Conservation (phyloP, 2,113 vertebrate species). For the Dicaeum eximium region DNA sequence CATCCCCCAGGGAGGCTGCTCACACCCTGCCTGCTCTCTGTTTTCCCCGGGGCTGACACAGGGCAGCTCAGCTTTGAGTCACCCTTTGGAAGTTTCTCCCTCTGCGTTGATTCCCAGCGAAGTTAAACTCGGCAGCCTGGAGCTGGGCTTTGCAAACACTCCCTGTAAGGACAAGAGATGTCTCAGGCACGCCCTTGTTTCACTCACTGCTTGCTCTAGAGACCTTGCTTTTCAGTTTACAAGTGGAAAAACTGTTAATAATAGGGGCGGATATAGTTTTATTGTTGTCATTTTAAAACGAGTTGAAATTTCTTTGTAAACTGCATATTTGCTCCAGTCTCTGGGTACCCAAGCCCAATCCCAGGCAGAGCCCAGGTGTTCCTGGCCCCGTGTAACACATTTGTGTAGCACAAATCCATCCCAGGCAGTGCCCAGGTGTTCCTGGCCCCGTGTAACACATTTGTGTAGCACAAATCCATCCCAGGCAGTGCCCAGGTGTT, state of each 20-base stretch:
- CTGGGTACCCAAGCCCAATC: not conserved
- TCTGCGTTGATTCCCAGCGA: accelerated
- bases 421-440: not conserved
- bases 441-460: no score
- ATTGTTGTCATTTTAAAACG: not conserved
- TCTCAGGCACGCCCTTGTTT: not conserved
- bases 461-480: not conserved
- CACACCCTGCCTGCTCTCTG: not conserved
- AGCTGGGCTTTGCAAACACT: not conserved
- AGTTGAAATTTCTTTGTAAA: not conserved
- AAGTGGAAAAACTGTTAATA: not conserved
- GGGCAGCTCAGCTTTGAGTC: not conserved
- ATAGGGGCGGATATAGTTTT: accelerated
- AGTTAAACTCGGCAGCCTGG: not conserved
- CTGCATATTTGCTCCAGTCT: accelerated
- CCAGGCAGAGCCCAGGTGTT: not conserved
- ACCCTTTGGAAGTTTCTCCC: not conserved
- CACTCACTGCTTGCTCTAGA: not conserved
- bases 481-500: not conserved
- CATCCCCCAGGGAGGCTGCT: not conserved
- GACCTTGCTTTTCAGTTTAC: not conserved
- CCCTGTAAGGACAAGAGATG: not conserved
- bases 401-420: not conserved
- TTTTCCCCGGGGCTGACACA: not conserved
- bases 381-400: no score